phyloP scores from a whole-genome alignment of 2,888 invertebrate species.

The Nipponacmea schrenckii region DNA sequence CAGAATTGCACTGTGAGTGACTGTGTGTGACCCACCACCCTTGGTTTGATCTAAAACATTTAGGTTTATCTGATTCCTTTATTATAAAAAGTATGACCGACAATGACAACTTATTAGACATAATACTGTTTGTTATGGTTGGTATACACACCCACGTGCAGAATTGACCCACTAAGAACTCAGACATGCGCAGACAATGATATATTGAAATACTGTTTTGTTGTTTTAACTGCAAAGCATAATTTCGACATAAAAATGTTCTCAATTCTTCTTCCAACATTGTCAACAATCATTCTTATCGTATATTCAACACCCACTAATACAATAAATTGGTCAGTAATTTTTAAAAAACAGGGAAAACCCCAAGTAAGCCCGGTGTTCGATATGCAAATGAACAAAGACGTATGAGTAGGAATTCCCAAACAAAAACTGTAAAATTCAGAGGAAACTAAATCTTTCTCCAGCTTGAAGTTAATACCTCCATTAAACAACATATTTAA shows the following conservation, averaged over 20 bases:
- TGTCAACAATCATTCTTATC: too few relatives aligned
- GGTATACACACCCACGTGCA: too few relatives aligned
- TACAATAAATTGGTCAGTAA: constrained; percentile 17
- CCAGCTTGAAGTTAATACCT: constrained; percentile 4
- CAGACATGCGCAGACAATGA: background rate
- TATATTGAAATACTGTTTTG: background rate
- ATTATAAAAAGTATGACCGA: too few relatives aligned
- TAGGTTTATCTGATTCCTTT: too few relatives aligned
- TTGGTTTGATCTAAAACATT: too few relatives aligned
- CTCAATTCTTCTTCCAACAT: too few relatives aligned
- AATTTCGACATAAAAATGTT: background rate
- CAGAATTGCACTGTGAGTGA: too few relatives aligned
- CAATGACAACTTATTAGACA: too few relatives aligned
- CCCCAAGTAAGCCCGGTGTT: background rate
- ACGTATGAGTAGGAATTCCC: constrained; percentile 40
- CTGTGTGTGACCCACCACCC: too few relatives aligned
- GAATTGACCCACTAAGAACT: too few relatives aligned
- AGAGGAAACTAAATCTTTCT: background rate
- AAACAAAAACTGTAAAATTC: background rate
- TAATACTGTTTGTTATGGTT: too few relatives aligned
- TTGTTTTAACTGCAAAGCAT: background rate
- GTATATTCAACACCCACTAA: constrained; percentile 6
- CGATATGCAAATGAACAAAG: constrained; percentile 56
- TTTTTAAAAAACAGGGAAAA: constrained; percentile 7
- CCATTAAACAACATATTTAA: too few relatives aligned